Evolutionary conservation across 2,797 vertebrate species (phyloP), one percentile per base, ranked within the genome.

Genomic region (Triplophysa bombifrons): DNA sequence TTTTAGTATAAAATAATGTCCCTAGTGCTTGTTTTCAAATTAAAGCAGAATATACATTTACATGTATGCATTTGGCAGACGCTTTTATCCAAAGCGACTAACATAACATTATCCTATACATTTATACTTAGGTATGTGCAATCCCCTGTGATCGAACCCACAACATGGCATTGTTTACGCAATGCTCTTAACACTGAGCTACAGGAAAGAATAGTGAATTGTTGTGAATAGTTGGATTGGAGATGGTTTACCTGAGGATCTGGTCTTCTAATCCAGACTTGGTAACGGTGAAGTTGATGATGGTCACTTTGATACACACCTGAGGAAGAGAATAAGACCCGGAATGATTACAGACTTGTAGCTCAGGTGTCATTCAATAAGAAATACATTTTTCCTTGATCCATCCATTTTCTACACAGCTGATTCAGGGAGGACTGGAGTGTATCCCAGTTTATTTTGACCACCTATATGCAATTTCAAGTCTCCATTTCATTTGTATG

Each of bases 231-330:
- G 20, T 12, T 58, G 20, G 55, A n/a, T 22, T 20, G 53, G 10
- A 20, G n/a, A 56, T 61, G 25, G 14, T 16, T 61, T 63, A 63
- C 60, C 60, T 96, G 65, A 96, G 91, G 48, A 96, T 87, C 72
- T 96, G 95, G 86, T 97, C 95, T 80, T 96, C 96, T 74, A 96
- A 89, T 63, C 95, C 96, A 72, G 95, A 95, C 85, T 89, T 94
- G 22, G 95, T 96, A 79, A 96, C 95, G 0, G 96, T 96, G 87
- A 96, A 96, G 89, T 96, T 96, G 83, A 97, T 96, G 76, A 96
- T 92, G 53, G 96, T 96, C 73, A 97, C 96, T 93, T 96, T 96
- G 84, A 96, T 96, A 82, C 96, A 96, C 44, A 96, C 94, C 96
- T 96, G 82, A 51, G 73, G 22, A 1, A 63, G 5, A 19, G 84